Conservation (phyloP, 2,888 invertebrate genomes). For the Chrysolina haemoptera region DNA sequence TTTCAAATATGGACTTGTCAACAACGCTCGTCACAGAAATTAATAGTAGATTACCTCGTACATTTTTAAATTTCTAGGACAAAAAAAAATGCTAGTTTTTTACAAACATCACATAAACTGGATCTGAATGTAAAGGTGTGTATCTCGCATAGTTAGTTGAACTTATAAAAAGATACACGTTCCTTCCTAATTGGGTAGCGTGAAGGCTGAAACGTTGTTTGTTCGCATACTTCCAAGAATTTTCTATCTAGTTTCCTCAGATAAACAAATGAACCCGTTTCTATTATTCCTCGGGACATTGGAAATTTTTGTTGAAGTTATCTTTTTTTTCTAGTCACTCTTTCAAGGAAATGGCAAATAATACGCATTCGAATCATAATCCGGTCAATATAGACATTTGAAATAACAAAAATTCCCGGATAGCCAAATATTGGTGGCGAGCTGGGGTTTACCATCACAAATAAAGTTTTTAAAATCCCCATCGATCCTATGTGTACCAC, state of each 20-base stretch:
- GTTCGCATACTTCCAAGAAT: slow-evolving; percentile 1
- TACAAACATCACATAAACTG: neutral
- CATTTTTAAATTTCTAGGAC: neutral
- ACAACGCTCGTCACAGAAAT: too few species aligned
- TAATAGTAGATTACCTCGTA: too few species aligned
- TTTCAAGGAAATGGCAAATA: too few species aligned
- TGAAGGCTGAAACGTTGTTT: slow-evolving; percentile 1
- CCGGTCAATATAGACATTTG: too few species aligned
- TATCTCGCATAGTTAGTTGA: slow-evolving; percentile 1
- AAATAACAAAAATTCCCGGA: too few species aligned
- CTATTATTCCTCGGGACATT: neutral
- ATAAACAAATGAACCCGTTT: neutral
- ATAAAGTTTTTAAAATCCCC: too few species aligned
- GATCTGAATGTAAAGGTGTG: slow-evolving; percentile 4
- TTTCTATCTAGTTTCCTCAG: neutral
- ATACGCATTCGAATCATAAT: too few species aligned
- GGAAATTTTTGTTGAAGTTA: neutral
- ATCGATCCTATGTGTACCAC: too few species aligned
- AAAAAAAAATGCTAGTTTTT: neutral
- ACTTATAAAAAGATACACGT: neutral
- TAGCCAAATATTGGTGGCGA: too few species aligned
- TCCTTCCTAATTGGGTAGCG: neutral
- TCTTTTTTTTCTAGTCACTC: too few species aligned
- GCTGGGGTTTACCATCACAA: too few species aligned
- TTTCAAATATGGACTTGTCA: too few species aligned